Conservation (phyloP, 2,113 vertebrate species). For the Dendropsophus ebraccatus region DNA sequence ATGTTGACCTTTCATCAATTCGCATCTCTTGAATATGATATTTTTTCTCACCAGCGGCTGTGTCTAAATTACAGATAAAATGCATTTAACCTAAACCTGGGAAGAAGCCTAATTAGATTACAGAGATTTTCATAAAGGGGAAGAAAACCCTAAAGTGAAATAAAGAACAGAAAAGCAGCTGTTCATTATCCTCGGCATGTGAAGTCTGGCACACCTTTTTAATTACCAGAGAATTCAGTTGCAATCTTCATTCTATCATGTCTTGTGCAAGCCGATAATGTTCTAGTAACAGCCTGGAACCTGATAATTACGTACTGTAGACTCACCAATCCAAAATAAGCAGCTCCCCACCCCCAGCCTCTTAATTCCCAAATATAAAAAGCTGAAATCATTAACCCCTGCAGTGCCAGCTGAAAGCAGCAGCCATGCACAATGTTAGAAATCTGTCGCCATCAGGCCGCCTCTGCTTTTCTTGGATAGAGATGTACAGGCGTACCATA, state of each 20-base stretch:
- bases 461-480: slow-evolving; percentile 34
- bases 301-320: slow-evolving; percentile 45
- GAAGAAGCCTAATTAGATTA: slow-evolving; percentile 38
- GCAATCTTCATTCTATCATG: slow-evolving; percentile 41
- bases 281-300: slow-evolving; percentile 54
- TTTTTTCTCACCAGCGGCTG: slow-evolving; percentile 24
- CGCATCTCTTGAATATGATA: slow-evolving; percentile 18
- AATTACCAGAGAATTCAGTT: slow-evolving; percentile 35
- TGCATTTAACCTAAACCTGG: slow-evolving; percentile 40
- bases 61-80: slow-evolving; percentile 42
- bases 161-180: slow-evolving; percentile 40
- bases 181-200: slow-evolving; percentile 43
- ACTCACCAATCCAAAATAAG: slow-evolving; percentile 33
- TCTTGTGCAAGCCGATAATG: slow-evolving; percentile 43
- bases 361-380: slow-evolving; percentile 33
- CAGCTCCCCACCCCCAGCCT: slow-evolving; percentile 34
- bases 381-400: slow-evolving; percentile 44
- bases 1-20: slow-evolving; percentile 32
- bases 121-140: slow-evolving; percentile 36
- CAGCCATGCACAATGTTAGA: background rate
- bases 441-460: slow-evolving; percentile 8
- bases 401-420: background rate
- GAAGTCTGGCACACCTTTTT: slow-evolving; percentile 43
- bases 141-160: slow-evolving; percentile 45
- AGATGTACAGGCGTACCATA: background rate